Evolutionary conservation across 92 coral and sea anemone species (phyloP).

Genomic region (Epizoanthus ramosus): DNA sequence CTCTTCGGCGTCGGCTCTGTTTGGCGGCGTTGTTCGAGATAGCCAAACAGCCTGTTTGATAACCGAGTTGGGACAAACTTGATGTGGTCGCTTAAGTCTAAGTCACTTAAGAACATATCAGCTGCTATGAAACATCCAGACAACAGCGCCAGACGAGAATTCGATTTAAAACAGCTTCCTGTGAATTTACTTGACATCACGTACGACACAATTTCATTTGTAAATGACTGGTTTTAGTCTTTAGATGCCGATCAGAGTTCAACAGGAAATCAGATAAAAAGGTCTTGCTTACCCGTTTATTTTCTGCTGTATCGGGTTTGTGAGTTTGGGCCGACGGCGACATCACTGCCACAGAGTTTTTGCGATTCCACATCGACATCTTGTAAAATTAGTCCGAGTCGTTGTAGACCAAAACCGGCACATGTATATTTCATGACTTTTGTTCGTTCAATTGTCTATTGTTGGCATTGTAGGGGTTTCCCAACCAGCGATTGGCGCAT

Average conservation of each 20-base stretch:
- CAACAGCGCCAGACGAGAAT: conserved; percentile 3
- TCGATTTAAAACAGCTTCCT: not conserved
- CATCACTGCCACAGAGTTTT: conserved; percentile 91
- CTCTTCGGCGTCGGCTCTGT: too few species aligned
- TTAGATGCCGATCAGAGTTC: conserved; percentile 5
- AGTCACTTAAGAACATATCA: not conserved
- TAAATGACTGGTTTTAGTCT: not conserved
- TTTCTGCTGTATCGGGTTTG: conserved; percentile 59
- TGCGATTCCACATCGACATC: conserved; percentile 99
- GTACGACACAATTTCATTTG: not conserved
- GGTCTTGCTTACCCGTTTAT: conserved; percentile 21
- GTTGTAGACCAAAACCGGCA: conserved; percentile 70
- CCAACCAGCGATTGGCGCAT: conserved; percentile 26
- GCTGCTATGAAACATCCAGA: not conserved
- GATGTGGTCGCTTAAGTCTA: not conserved
- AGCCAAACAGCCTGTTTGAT: not conserved
- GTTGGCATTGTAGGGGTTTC: conserved; percentile 47
- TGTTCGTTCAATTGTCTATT: conserved; percentile 38
- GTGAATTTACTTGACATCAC: not conserved
- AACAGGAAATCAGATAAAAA: conserved; percentile 28
- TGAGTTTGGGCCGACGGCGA: conserved; percentile 79
- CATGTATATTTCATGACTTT: conserved; percentile 87
- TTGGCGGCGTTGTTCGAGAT: too few species aligned
- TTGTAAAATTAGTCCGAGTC: conserved; percentile 42
- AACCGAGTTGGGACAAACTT: not conserved